Percentiles rank a stretch among this genome's conserved stretches.
These are phyloP conservation scores for Lasioglossum lativentre DNA, from an alignment of 2,888 invertebrate species.

Conservation along the genomic window DNA sequence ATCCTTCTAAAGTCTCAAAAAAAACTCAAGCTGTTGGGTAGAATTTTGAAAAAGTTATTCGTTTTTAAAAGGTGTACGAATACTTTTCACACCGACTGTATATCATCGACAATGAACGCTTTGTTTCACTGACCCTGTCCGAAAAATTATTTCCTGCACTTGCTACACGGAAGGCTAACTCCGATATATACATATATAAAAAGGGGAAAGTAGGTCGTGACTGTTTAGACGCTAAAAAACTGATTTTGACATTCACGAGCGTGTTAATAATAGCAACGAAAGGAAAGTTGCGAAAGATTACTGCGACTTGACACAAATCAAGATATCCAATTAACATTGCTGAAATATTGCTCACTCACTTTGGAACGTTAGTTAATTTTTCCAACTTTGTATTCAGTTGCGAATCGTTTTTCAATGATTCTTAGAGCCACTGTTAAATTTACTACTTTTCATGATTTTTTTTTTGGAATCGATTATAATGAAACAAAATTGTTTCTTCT, in stretches of 20 bases:
- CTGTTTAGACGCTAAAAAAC: conserved; percentile 35
- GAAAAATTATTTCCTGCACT: conserved; percentile 37
- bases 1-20: too few relatives aligned
- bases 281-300: conserved; percentile 13
- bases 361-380: neutral
- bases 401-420: neutral
- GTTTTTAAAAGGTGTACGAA: too few relatives aligned
- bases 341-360: neutral
- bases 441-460: neutral
- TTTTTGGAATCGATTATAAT: neutral
- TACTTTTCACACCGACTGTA: too few relatives aligned
- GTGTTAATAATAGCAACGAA: conserved; percentile 5
- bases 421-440: neutral
- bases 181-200: conserved; percentile 19
- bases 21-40: too few relatives aligned
- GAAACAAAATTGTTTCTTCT: neutral
- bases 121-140: conserved; percentile 31
- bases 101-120: conserved; percentile 17
- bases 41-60: too few relatives aligned
- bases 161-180: conserved; percentile 39
- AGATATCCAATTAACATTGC: neutral
- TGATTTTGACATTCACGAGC: conserved; percentile 48
- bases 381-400: neutral
- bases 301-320: neutral
- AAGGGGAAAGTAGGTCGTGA: conserved; percentile 57